Conservation (phyloP, 2,888 invertebrate genomes). For the Zeuzera pyrina region DNA sequence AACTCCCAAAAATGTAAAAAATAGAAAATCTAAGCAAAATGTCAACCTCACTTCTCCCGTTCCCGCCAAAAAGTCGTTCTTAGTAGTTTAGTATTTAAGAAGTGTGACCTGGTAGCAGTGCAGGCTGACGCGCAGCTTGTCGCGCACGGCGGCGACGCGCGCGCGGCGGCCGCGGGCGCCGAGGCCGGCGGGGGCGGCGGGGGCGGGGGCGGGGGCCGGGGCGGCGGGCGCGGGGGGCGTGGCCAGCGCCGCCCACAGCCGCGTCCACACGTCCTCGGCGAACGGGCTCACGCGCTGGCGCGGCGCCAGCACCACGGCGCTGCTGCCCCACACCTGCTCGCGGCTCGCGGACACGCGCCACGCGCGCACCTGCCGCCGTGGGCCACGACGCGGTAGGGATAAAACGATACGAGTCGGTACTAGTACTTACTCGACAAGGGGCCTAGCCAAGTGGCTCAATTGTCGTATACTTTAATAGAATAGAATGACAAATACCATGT, state of each 20-base stretch:
- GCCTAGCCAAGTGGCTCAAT: too few species aligned
- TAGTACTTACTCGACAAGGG: too few species aligned
- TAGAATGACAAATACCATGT: too few species aligned
- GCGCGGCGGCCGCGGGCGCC: constrained; percentile 70
- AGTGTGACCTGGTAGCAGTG: constrained; percentile 90
- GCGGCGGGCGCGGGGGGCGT: constrained; percentile 62
- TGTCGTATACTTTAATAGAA: too few species aligned
- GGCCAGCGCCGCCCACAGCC: constrained; percentile 81
- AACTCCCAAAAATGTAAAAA: too few species aligned
- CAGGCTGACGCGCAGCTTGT: constrained; percentile 84
- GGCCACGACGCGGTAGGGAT: background rate
- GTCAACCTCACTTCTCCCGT: too few species aligned
- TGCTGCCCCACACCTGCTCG: constrained; percentile 85
- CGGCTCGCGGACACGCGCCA: constrained; percentile 78
- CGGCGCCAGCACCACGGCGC: constrained; percentile 87
- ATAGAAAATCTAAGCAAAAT: too few species aligned
- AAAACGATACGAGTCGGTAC: too few species aligned
- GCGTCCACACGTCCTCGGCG: constrained; percentile 86
- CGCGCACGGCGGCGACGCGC: constrained; percentile 79
- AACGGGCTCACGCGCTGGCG: constrained; percentile 89
- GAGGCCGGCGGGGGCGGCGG: constrained; percentile 83
- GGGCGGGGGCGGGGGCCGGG: constrained; percentile 59
- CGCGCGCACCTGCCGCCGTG: constrained; percentile 39
- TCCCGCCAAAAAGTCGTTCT: too few species aligned
- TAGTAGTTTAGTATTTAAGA: too few species aligned